A percentile compares a stretch with the other conserved stretches of the same genome.
Evolutionary conservation across 2,888 invertebrate species (phyloP).

Genomic region (Actias luna): DNA sequence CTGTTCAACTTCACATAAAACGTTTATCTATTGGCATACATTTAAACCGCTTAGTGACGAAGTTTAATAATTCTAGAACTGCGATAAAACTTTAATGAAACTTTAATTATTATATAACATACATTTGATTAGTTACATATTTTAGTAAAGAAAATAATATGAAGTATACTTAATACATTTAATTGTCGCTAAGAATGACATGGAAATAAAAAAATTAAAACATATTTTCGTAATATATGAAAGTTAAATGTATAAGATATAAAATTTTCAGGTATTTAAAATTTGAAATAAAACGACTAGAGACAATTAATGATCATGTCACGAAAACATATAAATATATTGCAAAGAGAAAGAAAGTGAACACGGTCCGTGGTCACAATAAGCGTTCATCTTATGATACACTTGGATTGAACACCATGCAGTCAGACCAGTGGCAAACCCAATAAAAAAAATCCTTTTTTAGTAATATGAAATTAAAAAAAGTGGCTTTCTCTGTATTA

Average conservation of each 20-base stretch:
- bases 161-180: not conserved
- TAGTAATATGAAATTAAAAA: too few species aligned
- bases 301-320: not conserved
- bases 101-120: too few species aligned
- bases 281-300: not conserved
- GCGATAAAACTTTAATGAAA: slow-evolving; percentile 23
- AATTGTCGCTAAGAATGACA: not conserved
- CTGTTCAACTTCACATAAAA: not conserved
- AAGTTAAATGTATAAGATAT: not conserved
- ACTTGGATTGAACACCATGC: slow-evolving; percentile 33
- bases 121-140: too few species aligned
- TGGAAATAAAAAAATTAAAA: not conserved
- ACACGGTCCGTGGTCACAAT: slow-evolving; percentile 34
- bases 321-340: slow-evolving; percentile 31
- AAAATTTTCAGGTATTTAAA: not conserved
- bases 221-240: not conserved
- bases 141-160: too few species aligned
- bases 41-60: not conserved
- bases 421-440: not conserved
- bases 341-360: slow-evolving; percentile 55
- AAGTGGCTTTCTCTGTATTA: too few species aligned
- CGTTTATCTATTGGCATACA: not conserved
- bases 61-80: not conserved
- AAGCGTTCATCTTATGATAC: slow-evolving; percentile 35
- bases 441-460: too few species aligned